Conservation (phyloP, 2,888 invertebrate genomes). For the Xestia rhomboidea region DNA sequence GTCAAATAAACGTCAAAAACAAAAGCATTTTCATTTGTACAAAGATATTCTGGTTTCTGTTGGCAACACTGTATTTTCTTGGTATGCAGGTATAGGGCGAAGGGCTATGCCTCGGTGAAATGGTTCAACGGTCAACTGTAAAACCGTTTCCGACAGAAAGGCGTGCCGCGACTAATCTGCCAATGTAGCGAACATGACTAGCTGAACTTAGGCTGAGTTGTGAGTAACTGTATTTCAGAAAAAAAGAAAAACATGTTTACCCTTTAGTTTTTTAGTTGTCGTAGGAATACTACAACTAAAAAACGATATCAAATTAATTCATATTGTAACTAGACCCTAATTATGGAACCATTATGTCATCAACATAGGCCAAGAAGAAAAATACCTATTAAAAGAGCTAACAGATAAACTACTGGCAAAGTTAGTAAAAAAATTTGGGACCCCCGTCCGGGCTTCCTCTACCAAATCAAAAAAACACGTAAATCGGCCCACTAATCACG, state of each 20-base stretch:
- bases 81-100: constrained; percentile 14
- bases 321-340: no score
- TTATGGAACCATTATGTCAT: no score
- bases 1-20: constrained; percentile 15
- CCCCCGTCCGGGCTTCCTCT: no score
- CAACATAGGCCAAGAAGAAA: no score
- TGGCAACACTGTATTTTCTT: constrained; percentile 32
- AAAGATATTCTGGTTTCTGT: constrained; percentile 5
- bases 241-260: background rate
- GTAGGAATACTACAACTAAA: no score
- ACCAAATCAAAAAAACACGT: no score
- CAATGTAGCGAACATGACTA: constrained; percentile 42
- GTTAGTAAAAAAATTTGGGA: no score
- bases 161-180: constrained; percentile 51
- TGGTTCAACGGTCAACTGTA: constrained; percentile 53
- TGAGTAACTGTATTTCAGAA: constrained; percentile 32
- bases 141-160: constrained; percentile 48
- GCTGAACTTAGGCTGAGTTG: constrained; percentile 19
- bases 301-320: no score
- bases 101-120: constrained; percentile 23
- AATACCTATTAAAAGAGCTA: no score
- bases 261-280: no score
- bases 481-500: no score
- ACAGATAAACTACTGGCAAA: no score
- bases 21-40: background rate